Evolutionary conservation across 2,797 vertebrate species (phyloP), one percentile per base, ranked within the genome.

Genomic region (Acipenser transmontanus): DNA sequence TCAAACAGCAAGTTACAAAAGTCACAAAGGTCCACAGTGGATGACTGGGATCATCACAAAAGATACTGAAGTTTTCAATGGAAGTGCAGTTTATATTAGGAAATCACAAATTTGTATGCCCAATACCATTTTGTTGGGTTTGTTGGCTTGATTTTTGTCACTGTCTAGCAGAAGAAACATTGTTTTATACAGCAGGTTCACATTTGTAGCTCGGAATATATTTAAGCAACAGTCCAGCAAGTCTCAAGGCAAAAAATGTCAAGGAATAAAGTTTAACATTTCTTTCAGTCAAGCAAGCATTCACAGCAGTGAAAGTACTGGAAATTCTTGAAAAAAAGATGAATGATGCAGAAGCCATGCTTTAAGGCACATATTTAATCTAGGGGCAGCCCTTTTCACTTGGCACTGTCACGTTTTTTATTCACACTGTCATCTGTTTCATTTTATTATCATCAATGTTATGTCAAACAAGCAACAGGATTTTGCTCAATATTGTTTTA

Each of bases 351-450:
- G 12, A 47, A 54, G 50, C 17, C 9, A 49, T 49, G 52, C 52
- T 56, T 34, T 7, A 65, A 34, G 54, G 64, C 6, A 12, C 34
- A 13, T 7, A 5, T 57, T 65, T 65, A 12, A 12, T 48, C 49
- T n/a, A 20, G 49, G 20, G 50, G 63, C 17, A 54, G 50, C 49
- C 64, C 64, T 49, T 57, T 47, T 9, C 64, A 47, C 48, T 48
- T 47, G 52, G 64, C 51, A 7, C 34, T 57, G 51, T 48, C 52
- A 57, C 7, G 50, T 57, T 65, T 65, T 34, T 51, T 20, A 17
- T 65, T 65, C 20, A 6, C 52, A n/a, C 51, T 52, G 20, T 65
- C 64, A 57, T 57, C 64, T 65, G 64, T 17, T 57, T 65, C 56
- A 47, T 65, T 47, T 11, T 14, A 20, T 65, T 65, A 65, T 10